Evolutionary conservation across 2,797 vertebrate genomes (phyloP).

Genomic region (Podargus strigoides): DNA sequence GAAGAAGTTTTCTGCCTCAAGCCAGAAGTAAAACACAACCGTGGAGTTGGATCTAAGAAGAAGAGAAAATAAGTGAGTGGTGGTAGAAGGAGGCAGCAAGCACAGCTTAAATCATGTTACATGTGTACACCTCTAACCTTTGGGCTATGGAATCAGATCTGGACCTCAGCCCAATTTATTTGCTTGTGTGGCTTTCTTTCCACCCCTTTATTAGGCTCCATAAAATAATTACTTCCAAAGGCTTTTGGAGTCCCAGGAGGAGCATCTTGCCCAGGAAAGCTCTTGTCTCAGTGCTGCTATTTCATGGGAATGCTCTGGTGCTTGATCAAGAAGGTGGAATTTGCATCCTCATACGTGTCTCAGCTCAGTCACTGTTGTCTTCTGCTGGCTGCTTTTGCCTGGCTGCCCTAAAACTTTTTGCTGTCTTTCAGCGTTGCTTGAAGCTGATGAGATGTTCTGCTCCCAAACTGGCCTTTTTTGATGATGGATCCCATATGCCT

Average conservation of each 20-base stretch:
- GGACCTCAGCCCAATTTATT: background rate
- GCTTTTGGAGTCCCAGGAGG: background rate
- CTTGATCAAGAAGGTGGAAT: background rate
- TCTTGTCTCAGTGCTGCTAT: background rate
- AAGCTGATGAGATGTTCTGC: background rate
- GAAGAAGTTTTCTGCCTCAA: background rate
- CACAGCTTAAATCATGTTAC: no score
- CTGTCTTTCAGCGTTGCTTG: background rate
- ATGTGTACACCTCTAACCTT: background rate
- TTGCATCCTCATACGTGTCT: rapidly evolving
- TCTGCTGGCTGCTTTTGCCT: background rate
- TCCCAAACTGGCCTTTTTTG: background rate
- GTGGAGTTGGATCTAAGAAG: background rate
- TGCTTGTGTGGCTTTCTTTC: background rate
- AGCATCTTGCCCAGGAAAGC: background rate
- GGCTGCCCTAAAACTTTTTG: rapidly evolving
- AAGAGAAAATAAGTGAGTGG: background rate
- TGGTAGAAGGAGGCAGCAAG: background rate
- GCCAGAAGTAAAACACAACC: background rate
- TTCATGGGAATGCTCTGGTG: no score
- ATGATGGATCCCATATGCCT: background rate
- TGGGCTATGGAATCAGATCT: background rate
- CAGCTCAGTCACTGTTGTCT: background rate
- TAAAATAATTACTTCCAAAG: background rate
- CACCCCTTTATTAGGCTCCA: background rate